phyloP scores from a whole-genome alignment of 2,888 invertebrate species.

The Meganola albula region DNA sequence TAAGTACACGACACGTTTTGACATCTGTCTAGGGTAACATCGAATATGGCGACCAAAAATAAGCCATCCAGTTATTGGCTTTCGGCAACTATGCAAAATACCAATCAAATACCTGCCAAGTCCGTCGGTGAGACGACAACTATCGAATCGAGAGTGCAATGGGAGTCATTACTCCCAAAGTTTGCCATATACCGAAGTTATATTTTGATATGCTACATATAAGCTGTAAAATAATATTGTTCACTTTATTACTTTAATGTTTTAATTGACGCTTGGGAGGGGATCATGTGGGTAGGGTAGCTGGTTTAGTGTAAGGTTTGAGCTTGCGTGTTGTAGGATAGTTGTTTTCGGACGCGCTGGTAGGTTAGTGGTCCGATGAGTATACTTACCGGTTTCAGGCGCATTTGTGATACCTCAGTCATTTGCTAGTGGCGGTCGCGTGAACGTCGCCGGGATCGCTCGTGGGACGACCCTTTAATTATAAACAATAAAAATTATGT shows the following conservation, averaged over 20 bases:
- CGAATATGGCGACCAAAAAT: conserved; percentile 37
- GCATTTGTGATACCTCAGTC: conserved; percentile 77
- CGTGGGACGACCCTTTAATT: conserved; percentile 66
- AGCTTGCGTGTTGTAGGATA: conserved; percentile 20
- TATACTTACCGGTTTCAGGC: conserved; percentile 69
- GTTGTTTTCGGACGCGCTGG: conserved; percentile 16
- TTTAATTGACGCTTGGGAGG: conserved; percentile 40
- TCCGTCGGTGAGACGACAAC: conserved; percentile 75
- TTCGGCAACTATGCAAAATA: conserved; percentile 67
- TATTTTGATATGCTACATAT: conserved; percentile 70
- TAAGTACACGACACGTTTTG: too few species aligned
- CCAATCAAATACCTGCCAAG: conserved; percentile 75
- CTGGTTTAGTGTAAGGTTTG: conserved; percentile 8
- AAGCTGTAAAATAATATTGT: conserved; percentile 75
- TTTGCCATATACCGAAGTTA: conserved; percentile 71
- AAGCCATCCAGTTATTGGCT: conserved; percentile 35
- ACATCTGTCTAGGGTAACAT: conserved; percentile 19
- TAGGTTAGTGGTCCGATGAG: conserved; percentile 16
- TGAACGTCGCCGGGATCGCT: conserved; percentile 64
- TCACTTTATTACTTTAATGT: conserved; percentile 68
- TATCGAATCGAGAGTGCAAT: conserved; percentile 68
- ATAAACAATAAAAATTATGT: conserved; percentile 9
- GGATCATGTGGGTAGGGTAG: conserved; percentile 24
- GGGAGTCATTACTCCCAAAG: conserved; percentile 60
- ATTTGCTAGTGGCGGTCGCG: conserved; percentile 68